These are phyloP conservation scores for Cnemophilus loriae DNA, from an alignment of 2,113 vertebrate species.

Conservation along the genomic window DNA sequence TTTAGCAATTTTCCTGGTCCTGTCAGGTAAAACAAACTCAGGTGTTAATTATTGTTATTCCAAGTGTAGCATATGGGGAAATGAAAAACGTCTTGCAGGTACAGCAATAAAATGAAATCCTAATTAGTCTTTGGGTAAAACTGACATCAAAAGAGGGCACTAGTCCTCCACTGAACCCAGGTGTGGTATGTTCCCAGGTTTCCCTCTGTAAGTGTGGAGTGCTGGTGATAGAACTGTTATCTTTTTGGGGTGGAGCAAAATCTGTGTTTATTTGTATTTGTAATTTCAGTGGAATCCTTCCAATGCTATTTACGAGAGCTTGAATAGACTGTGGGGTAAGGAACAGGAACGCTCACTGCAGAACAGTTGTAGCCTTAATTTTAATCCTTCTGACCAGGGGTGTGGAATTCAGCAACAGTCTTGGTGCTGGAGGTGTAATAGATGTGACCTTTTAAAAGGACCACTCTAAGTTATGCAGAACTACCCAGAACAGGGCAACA, in stretches of 20 bases:
- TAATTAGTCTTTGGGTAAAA: not conserved
- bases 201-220: not conserved
- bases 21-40: not conserved
- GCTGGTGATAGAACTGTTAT: not conserved
- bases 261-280: slow-evolving; percentile 22
- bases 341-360: not conserved
- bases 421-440: not conserved
- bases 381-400: not conserved
- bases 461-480: not conserved
- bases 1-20: not conserved
- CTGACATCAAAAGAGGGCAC: slow-evolving; percentile 47
- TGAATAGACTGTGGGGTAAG: not conserved
- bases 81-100: not conserved
- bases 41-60: not conserved
- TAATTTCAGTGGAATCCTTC: slow-evolving; percentile 21
- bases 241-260: not conserved
- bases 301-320: not conserved
- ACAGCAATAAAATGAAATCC: not conserved
- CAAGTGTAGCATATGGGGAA: not conserved
- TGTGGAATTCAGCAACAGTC: not conserved
- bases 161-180: not conserved
- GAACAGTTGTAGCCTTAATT: not conserved
- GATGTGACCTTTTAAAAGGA: not conserved
- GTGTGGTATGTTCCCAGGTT: not conserved
- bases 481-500: not conserved